Evolutionary conservation across 2,113 vertebrate species (phyloP).

Genomic region (Mus spicilegus): DNA sequence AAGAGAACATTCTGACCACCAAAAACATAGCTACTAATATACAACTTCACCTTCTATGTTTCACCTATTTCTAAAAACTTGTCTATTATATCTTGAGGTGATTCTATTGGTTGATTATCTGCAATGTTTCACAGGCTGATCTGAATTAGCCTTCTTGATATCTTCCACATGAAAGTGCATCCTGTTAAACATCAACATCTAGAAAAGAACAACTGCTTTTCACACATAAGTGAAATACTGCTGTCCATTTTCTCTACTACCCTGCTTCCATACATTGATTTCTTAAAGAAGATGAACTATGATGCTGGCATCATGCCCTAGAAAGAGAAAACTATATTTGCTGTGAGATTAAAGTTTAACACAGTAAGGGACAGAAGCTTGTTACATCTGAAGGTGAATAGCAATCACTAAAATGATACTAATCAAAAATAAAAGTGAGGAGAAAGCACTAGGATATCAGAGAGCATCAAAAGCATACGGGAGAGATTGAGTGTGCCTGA

Average conservation of each 20-base stretch:
- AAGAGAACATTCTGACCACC: no score
- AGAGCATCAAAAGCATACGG: not conserved
- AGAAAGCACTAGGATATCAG: not conserved
- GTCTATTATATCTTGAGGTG: not conserved
- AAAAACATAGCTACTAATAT: not conserved
- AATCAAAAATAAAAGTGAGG: not conserved
- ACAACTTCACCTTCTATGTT: no score
- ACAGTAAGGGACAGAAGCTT: not conserved
- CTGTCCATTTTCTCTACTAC: not conserved
- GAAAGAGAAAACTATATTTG: not conserved
- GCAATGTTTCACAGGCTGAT: not conserved
- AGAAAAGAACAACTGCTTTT: not conserved
- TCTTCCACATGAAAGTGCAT: not conserved
- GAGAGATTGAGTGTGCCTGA: not conserved
- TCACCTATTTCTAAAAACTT: not conserved
- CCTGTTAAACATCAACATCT: not conserved
- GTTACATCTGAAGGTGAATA: not conserved
- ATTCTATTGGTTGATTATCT: not conserved
- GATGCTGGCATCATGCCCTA: not conserved
- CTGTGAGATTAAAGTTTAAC: not conserved
- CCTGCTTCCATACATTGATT: fast-evolving
- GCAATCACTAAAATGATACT: not conserved
- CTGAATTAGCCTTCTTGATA: not conserved
- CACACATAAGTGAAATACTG: not conserved
- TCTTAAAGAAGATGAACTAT: not conserved